phyloP scores from a whole-genome alignment of 2,888 invertebrate species.

The Himalopsyche tibetana region DNA sequence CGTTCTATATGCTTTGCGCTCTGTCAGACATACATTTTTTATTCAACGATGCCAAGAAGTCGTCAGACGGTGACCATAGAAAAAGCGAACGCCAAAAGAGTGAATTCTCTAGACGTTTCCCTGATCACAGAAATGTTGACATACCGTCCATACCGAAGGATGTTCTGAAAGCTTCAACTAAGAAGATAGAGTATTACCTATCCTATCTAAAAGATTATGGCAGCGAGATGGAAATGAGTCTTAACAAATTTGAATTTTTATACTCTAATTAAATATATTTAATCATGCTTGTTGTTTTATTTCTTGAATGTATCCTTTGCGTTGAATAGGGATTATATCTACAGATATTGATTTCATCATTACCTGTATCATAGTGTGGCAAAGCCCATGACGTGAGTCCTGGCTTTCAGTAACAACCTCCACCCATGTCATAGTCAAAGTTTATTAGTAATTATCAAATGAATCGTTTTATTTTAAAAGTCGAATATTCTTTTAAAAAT shows the following conservation, averaged over 20 bases:
- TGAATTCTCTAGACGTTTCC: conserved; percentile 78
- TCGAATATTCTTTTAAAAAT: no score
- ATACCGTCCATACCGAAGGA: conserved; percentile 74
- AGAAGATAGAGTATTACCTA: conserved; percentile 85
- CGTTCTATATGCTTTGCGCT: conserved; percentile 79
- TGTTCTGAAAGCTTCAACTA: conserved; percentile 72
- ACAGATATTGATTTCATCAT: no score
- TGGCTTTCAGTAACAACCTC: no score
- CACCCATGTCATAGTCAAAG: no score
- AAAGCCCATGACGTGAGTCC: no score
- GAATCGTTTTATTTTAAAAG: no score
- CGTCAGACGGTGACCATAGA: conserved; percentile 66
- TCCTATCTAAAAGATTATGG: conserved; percentile 71
- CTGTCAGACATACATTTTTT: conserved; percentile 82
- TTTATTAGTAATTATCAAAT: no score
- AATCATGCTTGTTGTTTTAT: conserved; percentile 16
- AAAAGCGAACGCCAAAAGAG: conserved; percentile 67
- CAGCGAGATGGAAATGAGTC: conserved; percentile 41
- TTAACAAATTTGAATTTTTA: conserved; percentile 21
- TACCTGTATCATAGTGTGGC: no score
- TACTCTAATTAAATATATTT: not conserved
- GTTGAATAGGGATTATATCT: no score
- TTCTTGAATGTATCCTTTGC: not conserved
- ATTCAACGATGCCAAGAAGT: conserved; percentile 74
- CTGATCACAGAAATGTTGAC: conserved; percentile 75